These are phyloP conservation scores for Cyprinodon brontotheroides DNA, from an alignment of 2,113 vertebrate species.

Conservation along the genomic window DNA sequence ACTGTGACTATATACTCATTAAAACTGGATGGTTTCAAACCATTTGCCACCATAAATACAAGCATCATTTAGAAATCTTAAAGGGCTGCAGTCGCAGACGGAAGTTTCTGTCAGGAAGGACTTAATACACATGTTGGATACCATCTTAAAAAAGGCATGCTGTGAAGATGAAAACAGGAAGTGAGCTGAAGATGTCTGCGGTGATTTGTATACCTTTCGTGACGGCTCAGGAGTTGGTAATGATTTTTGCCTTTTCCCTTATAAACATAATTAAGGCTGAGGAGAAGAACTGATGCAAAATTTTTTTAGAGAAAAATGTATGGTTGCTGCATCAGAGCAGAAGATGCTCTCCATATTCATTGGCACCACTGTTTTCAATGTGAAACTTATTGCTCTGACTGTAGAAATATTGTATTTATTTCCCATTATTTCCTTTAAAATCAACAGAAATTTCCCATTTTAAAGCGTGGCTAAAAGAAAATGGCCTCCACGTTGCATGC, in stretches of 20 bases:
- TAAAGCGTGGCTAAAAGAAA: background rate
- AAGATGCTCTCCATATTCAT: background rate
- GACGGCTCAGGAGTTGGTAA: constrained; percentile 6
- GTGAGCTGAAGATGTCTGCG: constrained; percentile 16
- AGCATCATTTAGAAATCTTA: background rate
- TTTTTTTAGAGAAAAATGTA: background rate
- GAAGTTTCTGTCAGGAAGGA: constrained; percentile 7
- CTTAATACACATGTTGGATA: background rate
- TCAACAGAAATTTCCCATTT: background rate
- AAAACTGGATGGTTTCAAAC: background rate
- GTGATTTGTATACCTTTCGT: constrained; percentile 3
- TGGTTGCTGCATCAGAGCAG: background rate
- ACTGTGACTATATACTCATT: constrained; percentile 2
- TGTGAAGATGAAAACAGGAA: constrained; percentile 59
- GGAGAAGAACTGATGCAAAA: constrained; percentile 22
- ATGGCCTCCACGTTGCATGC: background rate
- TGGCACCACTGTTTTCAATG: background rate
- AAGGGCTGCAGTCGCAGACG: background rate
- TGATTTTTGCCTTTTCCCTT: background rate
- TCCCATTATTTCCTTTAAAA: background rate
- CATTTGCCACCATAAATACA: background rate
- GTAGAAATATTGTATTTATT: too few relatives aligned
- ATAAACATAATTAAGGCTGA: constrained; percentile 1
- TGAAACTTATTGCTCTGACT: too few relatives aligned
- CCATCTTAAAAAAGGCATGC: constrained; percentile 24